Percentiles rank a stretch among this genome's conserved stretches.
These are phyloP conservation scores for Gasterosteus nipponicus DNA, from an alignment of 2,113 vertebrate species.

Conservation along the genomic window DNA sequence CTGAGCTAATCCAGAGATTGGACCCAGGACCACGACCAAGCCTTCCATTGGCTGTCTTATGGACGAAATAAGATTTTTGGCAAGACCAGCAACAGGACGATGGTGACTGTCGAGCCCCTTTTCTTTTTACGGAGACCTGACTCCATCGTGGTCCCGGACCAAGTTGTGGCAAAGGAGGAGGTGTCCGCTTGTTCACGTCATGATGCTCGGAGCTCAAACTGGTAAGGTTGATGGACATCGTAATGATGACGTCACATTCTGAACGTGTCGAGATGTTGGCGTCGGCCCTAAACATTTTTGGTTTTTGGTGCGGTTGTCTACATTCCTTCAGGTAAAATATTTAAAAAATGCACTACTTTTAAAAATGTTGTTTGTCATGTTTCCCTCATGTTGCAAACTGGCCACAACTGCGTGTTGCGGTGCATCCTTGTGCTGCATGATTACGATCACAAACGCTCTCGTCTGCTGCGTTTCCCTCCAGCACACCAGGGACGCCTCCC, in stretches of 20 bases:
- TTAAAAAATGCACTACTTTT: no score
- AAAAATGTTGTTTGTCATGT: no score
- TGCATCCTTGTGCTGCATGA: background rate
- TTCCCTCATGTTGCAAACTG: no score
- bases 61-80: background rate
- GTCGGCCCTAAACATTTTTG: background rate
- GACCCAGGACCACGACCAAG: background rate
- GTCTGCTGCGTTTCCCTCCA: constrained; percentile 25
- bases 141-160: background rate
- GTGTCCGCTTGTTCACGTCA: background rate
- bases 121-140: no score
- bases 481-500: constrained; percentile 32
- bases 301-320: background rate
- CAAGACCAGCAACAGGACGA: background rate
- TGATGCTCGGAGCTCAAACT: background rate
- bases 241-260: background rate
- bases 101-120: no score
- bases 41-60: no score
- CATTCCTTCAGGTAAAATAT: no score
- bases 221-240: background rate
- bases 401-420: no score
- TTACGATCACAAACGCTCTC: background rate
- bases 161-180: background rate
- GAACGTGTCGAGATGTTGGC: background rate
- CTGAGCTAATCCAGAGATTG: background rate